Percentiles rank a stretch among this genome's conserved stretches.
phyloP scores from a whole-genome alignment of 2,888 invertebrate genomes.

The Cerceris rybyensis region DNA sequence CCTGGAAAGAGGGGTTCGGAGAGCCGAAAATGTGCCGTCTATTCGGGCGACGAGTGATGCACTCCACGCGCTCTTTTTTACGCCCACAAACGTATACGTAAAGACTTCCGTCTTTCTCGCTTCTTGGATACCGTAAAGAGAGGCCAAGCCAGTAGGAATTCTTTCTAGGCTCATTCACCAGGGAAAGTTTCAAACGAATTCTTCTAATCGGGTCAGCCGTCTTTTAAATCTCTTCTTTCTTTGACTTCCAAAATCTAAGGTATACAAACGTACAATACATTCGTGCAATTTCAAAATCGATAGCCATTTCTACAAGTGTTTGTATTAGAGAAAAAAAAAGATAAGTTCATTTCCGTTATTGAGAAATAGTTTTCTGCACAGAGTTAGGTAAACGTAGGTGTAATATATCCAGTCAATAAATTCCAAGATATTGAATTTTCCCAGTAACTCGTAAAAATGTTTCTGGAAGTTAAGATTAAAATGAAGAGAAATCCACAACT shows the following conservation, averaged over 20 bases:
- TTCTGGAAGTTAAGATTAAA: no score
- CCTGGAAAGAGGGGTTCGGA: slow-evolving; percentile 11
- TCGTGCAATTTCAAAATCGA: neutral
- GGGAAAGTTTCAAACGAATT: slow-evolving; percentile 53
- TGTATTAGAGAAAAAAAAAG: neutral
- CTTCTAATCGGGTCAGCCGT: slow-evolving; percentile 53
- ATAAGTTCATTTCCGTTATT: neutral
- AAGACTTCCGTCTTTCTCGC: slow-evolving; percentile 31
- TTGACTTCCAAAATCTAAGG: slow-evolving; percentile 4
- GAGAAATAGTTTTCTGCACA: no score
- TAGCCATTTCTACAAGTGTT: neutral
- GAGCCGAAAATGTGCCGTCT: slow-evolving; percentile 40
- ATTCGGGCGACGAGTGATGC: slow-evolving; percentile 67
- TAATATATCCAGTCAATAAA: neutral
- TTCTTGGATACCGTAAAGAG: slow-evolving; percentile 8
- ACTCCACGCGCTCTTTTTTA: slow-evolving; percentile 61
- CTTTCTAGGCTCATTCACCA: slow-evolving; percentile 28
- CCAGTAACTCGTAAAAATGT: slow-evolving; percentile 16
- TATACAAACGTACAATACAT: neutral
- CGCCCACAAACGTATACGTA: slow-evolving; percentile 20
- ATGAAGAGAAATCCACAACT: slow-evolving; percentile 12
- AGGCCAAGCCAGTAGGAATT: slow-evolving; percentile 26
- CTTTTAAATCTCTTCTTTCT: slow-evolving; percentile 33
- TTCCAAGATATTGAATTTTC: neutral
- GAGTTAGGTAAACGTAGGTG: no score